Base-by-base conservation (phyloP, 2,888 invertebrate genomes). In the Melitaea athalia region DNA sequence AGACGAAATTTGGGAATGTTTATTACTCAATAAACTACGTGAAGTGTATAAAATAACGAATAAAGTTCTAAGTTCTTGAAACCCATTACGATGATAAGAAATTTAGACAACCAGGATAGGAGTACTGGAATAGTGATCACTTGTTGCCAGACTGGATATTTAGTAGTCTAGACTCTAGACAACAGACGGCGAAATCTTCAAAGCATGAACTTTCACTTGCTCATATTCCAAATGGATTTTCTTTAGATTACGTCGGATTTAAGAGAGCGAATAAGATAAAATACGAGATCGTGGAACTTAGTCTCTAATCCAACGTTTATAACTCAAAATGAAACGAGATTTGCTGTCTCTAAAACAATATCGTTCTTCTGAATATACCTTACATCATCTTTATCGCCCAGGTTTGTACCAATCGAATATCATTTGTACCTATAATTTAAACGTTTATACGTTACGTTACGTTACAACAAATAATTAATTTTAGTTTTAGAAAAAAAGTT, bases 91-190 rank as follows among this genome's bases (percentile, higher is more conserved):
- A 11, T 10, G 24, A 12, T 24, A 24, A 52, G 55, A 69, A 69
- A 65, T 64, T 69, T 68, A 68, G 74, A 69, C 70, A 38, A 65
- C 50, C 66, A 63, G 68, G 67, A 63, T 53, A 61, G 66, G 62
- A 62, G 64, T 38, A 57, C 69, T 64, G 68, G 68, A 71, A 71
- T 69, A 67, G 45, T 68, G 72, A 66, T 68, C 63, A 66, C 65
- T 71, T 66, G 63, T 62, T 73, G 67, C 72, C 72, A 73, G 75
- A 75, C 75, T 73, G 50, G 70, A 69, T 72, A 76, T 77, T 76
- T 77, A 77, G 74, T 77, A 74, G 77, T 77, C 77, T 76, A 77
- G 77, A 75, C 75, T 77, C 77, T 76, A 77, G 77, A 75, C 75
- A 72, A 61, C 62, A 71, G 70, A 72, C 70, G 53, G 31, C 45